Evolutionary conservation across 2,888 invertebrate genomes (phyloP).

Genomic region (Eudasyphora cyanicolor): DNA sequence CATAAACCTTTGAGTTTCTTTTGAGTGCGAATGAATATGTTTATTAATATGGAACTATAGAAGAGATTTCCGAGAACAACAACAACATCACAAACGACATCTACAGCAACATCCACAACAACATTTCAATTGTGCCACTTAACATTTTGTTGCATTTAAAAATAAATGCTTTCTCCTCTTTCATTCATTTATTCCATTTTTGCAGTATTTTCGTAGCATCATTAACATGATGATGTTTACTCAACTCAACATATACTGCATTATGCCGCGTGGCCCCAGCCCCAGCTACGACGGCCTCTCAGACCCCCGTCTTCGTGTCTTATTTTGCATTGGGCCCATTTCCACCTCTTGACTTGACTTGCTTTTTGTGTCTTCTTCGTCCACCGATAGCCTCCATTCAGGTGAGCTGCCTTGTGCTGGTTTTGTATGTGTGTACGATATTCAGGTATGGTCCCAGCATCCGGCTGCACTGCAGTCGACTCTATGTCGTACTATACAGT

Average conservation of each 20-base stretch:
- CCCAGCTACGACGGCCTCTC: neutral
- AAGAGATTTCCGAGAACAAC: conserved; percentile 12
- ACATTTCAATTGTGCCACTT: conserved; percentile 66
- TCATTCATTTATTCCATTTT: conserved; percentile 42
- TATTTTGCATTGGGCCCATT: conserved; percentile 11
- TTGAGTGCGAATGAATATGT: neutral
- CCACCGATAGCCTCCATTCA: too few relatives aligned
- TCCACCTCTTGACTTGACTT: conserved; percentile 19
- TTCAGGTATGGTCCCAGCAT: conserved; percentile 65
- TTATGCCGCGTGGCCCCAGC: conserved; percentile 33
- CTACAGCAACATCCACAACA: conserved; percentile 25
- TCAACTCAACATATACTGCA: conserved; percentile 59
- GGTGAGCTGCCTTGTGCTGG: neutral
- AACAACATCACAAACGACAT: neutral
- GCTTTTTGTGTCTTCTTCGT: conserved; percentile 49
- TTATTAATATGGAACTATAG: conserved; percentile 41
- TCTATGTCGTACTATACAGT: too few relatives aligned
- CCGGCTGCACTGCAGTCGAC: conserved; percentile 59
- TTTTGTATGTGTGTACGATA: conserved; percentile 53
- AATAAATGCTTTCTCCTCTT: conserved; percentile 58
- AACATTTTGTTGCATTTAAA: conserved; percentile 64
- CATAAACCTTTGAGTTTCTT: neutral
- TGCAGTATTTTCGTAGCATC: conserved; percentile 34
- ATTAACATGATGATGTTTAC: conserved; percentile 57
- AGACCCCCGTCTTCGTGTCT: neutral